Conservation (phyloP, 2,797 vertebrate species). For the Gallinago nigripennis region DNA sequence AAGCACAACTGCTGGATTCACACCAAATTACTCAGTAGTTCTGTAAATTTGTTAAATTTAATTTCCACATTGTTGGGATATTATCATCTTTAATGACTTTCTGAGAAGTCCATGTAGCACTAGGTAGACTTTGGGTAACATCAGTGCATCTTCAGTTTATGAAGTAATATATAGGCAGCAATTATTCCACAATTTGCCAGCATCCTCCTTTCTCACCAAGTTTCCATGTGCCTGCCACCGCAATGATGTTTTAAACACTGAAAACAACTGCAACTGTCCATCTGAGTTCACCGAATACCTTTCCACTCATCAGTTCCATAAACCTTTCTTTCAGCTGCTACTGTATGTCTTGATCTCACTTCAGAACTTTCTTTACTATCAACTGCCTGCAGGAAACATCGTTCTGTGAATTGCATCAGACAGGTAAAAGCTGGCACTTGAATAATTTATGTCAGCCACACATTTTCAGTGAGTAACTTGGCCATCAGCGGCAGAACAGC, state of each 20-base stretch:
- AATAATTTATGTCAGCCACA: constrained; percentile 53
- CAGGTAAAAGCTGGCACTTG: constrained; percentile 24
- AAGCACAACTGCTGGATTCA: constrained; percentile 21
- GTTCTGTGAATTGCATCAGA: constrained; percentile 7
- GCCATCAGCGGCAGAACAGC: neutral
- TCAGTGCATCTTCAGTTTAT: neutral
- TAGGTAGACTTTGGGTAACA: neutral
- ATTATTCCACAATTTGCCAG: neutral
- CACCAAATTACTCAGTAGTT: constrained; percentile 6
- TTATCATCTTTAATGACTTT: neutral
- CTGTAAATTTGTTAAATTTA: neutral
- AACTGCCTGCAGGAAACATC: neutral
- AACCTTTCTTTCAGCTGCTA: neutral
- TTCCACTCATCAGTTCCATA: neutral
- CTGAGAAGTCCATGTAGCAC: neutral
- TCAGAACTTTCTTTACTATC: constrained; percentile 22
- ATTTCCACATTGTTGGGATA: neutral
- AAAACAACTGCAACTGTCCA: neutral
- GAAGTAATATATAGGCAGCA: neutral
- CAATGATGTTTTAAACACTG: neutral
- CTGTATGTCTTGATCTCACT: constrained; percentile 1
- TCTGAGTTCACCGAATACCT: neutral
- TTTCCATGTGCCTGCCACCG: neutral
- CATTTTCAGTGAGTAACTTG: constrained; percentile 14
- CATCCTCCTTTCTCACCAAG: neutral